Conservation (phyloP, 2,797 vertebrate genomes). For the Girardinus metallicus region DNA sequence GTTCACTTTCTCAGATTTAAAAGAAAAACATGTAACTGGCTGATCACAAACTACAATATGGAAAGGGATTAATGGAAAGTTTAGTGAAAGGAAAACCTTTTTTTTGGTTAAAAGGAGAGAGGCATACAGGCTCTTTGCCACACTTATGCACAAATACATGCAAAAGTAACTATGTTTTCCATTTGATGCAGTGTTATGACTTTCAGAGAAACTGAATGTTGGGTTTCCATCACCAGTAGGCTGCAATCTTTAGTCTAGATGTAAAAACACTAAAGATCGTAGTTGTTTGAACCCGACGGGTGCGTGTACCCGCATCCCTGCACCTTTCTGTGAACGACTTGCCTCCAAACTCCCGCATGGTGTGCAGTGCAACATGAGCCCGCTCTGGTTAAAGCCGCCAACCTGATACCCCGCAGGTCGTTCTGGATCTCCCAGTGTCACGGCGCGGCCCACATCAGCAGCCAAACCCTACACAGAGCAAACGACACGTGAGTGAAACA, state of each 20-base stretch:
- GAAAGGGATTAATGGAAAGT: too few species aligned
- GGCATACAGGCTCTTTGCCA: too few species aligned
- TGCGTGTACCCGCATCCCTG: neutral
- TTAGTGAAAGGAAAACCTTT: too few species aligned
- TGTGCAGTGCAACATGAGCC: conserved; percentile 46
- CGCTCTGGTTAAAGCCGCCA: conserved; percentile 36
- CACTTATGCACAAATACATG: too few species aligned
- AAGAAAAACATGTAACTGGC: too few species aligned
- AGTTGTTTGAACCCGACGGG: neutral
- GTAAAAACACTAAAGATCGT: too few species aligned
- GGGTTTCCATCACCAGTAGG: neutral
- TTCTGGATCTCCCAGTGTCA: conserved; percentile 86
- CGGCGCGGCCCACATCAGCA: conserved; percentile 82
- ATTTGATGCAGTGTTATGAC: too few species aligned
- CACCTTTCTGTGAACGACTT: conserved; percentile 6
- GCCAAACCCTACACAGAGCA: conserved; percentile 84
- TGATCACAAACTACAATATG: too few species aligned
- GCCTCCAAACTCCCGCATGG: conserved; percentile 62
- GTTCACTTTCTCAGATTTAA: neutral
- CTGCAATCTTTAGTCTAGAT: too few species aligned
- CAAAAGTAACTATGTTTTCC: too few species aligned
- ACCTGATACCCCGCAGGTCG: conserved; percentile 75
- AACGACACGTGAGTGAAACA: conserved; percentile 82
- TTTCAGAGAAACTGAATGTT: neutral
- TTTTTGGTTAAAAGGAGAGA: too few species aligned